Evolutionary conservation across 2,113 vertebrate species (phyloP).

Genomic region (Hepsetus odoe): DNA sequence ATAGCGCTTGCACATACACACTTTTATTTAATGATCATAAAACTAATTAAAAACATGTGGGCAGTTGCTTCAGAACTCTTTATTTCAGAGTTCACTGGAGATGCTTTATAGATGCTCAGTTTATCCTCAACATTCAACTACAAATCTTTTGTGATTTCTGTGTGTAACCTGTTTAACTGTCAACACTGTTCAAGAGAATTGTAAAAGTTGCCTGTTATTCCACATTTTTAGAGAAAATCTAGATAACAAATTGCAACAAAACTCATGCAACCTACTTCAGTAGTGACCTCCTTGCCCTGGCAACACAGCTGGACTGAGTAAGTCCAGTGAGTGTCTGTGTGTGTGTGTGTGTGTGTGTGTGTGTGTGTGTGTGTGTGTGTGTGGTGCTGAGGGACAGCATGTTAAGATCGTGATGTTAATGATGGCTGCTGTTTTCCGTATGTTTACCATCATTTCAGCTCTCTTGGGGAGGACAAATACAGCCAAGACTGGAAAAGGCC

Average conservation of each 20-base stretch:
- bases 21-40: no score
- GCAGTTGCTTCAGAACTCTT: no score
- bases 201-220: no score
- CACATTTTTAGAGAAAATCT: not conserved
- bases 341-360: slow-evolving; percentile 2
- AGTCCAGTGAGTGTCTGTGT: not conserved
- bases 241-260: not conserved
- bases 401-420: slow-evolving; percentile 64
- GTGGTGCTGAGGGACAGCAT: slow-evolving; percentile 58
- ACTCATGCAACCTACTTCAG: not conserved
- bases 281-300: not conserved
- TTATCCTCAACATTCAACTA: no score
- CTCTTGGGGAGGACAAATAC: slow-evolving; percentile 59
- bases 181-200: no score
- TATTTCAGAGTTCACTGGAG: no score
- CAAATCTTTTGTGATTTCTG: no score
- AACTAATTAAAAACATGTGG: no score
- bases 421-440: slow-evolving; percentile 68
- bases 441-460: slow-evolving; percentile 71
- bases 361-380: not conserved
- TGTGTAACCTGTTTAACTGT: no score
- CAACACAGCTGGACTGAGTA: slow-evolving; percentile 28
- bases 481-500: slow-evolving; percentile 65
- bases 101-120: no score
- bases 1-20: no score